Percentiles rank a stretch among this genome's conserved stretches.
phyloP scores from a whole-genome alignment of 2,113 vertebrate species.

The Melanostigma gelatinosum region DNA sequence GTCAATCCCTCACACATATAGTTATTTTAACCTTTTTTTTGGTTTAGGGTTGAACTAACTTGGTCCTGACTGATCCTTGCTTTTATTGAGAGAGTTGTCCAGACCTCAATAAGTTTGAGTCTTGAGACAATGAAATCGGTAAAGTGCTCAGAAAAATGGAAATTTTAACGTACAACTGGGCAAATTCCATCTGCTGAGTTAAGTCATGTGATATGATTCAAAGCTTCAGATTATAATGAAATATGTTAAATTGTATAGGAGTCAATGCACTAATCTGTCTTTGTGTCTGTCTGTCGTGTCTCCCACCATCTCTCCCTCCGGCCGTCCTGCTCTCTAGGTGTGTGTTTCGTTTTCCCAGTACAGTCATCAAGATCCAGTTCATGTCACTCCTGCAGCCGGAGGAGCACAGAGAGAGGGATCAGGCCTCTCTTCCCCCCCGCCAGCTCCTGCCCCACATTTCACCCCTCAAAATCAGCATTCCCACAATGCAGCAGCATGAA shows the following conservation, averaged over 20 bases:
- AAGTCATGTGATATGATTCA: not conserved
- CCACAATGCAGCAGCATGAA: conserved; percentile 85
- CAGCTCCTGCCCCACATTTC: conserved; percentile 94
- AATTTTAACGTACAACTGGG: not conserved
- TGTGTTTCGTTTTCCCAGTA: conserved; percentile 97
- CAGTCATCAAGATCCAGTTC: conserved; percentile 97
- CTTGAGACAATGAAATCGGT: not conserved
- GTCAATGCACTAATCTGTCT: not conserved
- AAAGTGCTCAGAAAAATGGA: not conserved
- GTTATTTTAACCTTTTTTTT: conserved; percentile 9
- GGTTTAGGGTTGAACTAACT: conserved; percentile 42
- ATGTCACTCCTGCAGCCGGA: conserved; percentile 89
- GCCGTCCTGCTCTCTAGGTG: conserved; percentile 82
- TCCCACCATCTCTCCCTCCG: not conserved
- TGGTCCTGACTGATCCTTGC: conserved; percentile 8
- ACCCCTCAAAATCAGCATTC: conserved; percentile 97
- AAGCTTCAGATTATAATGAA: not conserved
- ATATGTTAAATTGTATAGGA: not conserved
- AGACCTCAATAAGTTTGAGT: not conserved
- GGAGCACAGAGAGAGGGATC: conserved; percentile 86
- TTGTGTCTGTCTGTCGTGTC: not conserved
- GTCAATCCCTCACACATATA: conserved; percentile 10
- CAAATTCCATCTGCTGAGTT: not conserved
- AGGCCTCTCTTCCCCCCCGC: conserved; percentile 86
- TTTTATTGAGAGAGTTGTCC: conserved; percentile 34